Percentiles rank a stretch among this genome's conserved stretches.
Evolutionary conservation across 2,888 invertebrate species (phyloP).

Genomic region (Folsomia candida): DNA sequence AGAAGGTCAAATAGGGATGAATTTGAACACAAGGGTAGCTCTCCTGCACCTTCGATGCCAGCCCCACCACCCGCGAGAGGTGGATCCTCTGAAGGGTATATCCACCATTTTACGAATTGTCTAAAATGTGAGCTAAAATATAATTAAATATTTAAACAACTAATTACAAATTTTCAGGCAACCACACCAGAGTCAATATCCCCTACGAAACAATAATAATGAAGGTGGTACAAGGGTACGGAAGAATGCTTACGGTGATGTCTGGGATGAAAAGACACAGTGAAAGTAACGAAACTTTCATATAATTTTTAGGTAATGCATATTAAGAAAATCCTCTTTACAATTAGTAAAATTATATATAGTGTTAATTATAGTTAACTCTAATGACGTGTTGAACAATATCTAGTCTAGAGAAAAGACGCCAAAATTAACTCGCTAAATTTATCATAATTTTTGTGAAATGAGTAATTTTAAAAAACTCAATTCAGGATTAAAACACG

Average conservation of each 20-base stretch:
- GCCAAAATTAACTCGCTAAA: background rate
- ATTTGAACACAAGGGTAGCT: conserved; percentile 54
- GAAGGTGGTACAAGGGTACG: conserved; percentile 4
- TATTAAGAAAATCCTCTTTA: too few species aligned
- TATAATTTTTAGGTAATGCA: too few species aligned
- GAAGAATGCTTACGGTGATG: conserved; percentile 48
- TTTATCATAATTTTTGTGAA: background rate
- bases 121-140: background rate
- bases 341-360: too few species aligned
- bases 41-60: background rate
- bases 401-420: background rate
- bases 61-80: too few species aligned
- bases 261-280: conserved; percentile 45
- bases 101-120: too few species aligned
- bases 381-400: too few species aligned
- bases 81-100: background rate
- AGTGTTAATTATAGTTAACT: too few species aligned
- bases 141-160: background rate
- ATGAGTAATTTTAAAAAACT: too few species aligned
- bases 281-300: too few species aligned
- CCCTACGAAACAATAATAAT: background rate
- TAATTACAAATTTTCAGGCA: background rate
- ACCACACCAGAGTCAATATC: conserved; percentile 5
- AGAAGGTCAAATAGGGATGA: conserved; percentile 69
- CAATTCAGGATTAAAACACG: background rate